phyloP scores from a whole-genome alignment of 2,797 vertebrate species.

The Columba guinea region DNA sequence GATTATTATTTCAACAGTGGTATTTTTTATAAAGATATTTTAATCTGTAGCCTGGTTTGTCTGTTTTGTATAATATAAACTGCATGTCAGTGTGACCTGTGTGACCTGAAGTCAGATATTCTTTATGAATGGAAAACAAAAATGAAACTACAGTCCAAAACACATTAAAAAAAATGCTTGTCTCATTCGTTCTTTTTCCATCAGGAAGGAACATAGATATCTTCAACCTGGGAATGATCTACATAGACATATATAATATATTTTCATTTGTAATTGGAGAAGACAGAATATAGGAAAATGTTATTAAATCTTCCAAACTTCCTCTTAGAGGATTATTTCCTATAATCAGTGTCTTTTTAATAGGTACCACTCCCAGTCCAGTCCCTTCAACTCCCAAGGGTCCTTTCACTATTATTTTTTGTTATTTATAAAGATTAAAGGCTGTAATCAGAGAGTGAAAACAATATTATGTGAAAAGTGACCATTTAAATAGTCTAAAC shows the following conservation, averaged over 20 bases:
- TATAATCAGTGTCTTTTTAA: neutral
- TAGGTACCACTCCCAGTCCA: neutral
- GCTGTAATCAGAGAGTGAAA: neutral
- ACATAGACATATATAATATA: neutral
- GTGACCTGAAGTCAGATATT: neutral
- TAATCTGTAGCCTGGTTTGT: neutral
- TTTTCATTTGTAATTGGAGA: neutral
- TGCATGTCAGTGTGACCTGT: neutral
- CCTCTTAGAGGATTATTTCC: neutral
- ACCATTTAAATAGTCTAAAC: neutral
- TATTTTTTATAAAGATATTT: neutral
- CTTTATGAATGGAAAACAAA: neutral
- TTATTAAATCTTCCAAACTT: neutral
- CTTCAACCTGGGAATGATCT: neutral
- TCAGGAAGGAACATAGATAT: neutral
- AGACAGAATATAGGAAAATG: neutral
- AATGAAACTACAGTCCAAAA: neutral
- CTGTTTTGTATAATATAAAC: neutral
- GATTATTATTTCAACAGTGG: neutral
- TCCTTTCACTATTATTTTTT: neutral
- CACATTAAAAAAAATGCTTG: neutral
- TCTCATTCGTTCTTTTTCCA: neutral
- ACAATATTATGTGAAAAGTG: neutral
- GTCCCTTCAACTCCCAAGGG: rapidly evolving
- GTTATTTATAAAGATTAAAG: neutral